Conservation (phyloP, 2,797 vertebrate genomes). For the Characodon lateralis region DNA sequence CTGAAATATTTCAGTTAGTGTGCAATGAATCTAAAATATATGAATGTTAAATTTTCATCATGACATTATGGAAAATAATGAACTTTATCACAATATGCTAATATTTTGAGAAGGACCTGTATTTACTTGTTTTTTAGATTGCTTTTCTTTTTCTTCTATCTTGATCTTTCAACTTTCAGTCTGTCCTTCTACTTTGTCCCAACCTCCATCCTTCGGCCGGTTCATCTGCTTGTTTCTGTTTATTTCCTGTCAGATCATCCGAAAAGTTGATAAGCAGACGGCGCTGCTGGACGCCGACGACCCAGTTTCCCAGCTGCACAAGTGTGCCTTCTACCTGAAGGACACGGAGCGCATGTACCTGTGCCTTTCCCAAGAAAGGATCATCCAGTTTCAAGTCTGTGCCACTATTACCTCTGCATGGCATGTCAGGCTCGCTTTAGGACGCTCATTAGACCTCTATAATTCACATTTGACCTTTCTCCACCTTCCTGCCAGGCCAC, state of each 20-base stretch:
- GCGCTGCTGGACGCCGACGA: conserved; percentile 97
- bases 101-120: too few relatives aligned
- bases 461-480: not conserved
- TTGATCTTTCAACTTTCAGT: not conserved
- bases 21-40: too few relatives aligned
- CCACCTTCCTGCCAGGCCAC: conserved; percentile 85
- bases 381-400: conserved; percentile 99
- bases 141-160: not conserved
- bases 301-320: conserved; percentile 98
- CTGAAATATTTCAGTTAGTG: too few relatives aligned
- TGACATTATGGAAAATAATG: too few relatives aligned
- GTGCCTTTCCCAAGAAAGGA: conserved; percentile 99
- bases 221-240: not conserved
- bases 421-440: not conserved
- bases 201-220: not conserved
- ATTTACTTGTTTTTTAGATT: not conserved
- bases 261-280: conserved; percentile 99
- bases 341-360: conserved; percentile 99
- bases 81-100: too few relatives aligned
- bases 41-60: too few relatives aligned
- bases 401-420: not conserved
- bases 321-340: conserved; percentile 99
- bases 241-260: conserved; percentile 85
- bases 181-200: not conserved
- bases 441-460: not conserved